A percentile compares a stretch with the other conserved stretches of the same genome.
phyloP scores from a whole-genome alignment of 2,797 vertebrate species.

The Triplophysa bombifrons region DNA sequence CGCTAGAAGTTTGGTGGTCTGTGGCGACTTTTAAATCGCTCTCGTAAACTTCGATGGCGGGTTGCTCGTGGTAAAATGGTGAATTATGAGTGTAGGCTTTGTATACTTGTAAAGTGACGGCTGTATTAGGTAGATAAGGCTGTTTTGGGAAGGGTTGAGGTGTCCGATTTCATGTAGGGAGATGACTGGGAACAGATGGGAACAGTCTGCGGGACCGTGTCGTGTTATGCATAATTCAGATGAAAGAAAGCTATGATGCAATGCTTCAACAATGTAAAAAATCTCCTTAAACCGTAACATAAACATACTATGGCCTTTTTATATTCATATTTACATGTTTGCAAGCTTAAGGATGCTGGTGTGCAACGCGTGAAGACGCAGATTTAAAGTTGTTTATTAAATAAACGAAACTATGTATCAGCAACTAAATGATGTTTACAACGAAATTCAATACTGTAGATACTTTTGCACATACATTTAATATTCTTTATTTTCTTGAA shows the following conservation, averaged over 20 bases:
- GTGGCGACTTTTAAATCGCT: background rate
- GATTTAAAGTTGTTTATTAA: background rate
- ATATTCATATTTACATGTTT: background rate
- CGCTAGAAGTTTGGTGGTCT: background rate
- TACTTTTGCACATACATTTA: background rate
- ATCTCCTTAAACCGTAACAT: conserved; percentile 1
- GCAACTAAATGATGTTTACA: background rate
- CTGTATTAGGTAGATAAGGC: conserved; percentile 40
- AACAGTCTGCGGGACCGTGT: conserved; percentile 53
- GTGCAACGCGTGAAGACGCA: background rate
- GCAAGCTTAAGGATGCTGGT: background rate
- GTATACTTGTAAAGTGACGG: conserved; percentile 25
- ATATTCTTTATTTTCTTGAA: background rate
- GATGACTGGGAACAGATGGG: conserved; percentile 71
- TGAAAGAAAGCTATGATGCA: conserved; percentile 39
- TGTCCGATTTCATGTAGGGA: conserved; percentile 72
- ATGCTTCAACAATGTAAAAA: conserved; percentile 30
- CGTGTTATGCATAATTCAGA: conserved; percentile 39
- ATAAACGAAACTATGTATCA: background rate
- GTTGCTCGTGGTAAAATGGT: background rate
- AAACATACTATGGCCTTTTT: background rate
- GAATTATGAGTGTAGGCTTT: background rate
- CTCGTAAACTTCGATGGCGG: background rate
- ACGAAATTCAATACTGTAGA: no score
- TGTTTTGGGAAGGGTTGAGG: conserved; percentile 68